Evolutionary conservation across 2,888 invertebrate species (phyloP).

Genomic region (Harpalus rufipes): DNA sequence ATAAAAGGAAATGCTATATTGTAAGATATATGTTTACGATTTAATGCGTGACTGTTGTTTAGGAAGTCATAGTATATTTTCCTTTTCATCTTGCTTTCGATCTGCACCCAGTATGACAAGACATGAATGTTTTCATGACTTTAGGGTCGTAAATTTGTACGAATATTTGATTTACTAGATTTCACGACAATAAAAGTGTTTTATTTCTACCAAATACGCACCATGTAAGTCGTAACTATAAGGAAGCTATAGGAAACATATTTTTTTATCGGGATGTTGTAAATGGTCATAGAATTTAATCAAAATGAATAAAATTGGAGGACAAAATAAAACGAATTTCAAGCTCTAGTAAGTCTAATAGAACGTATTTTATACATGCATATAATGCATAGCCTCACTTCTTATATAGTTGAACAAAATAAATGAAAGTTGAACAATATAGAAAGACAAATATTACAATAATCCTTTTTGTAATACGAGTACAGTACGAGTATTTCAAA

Average conservation of each 20-base stretch:
- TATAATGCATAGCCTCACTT: too few species aligned
- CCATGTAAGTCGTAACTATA: conserved; percentile 5
- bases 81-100: conserved; percentile 28
- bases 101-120: conserved; percentile 23
- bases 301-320: not conserved
- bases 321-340: too few species aligned
- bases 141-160: conserved; percentile 54
- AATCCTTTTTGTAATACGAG: too few species aligned
- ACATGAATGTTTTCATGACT: conserved; percentile 56
- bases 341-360: too few species aligned
- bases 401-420: too few species aligned
- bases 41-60: conserved; percentile 4
- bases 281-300: not conserved
- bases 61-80: conserved; percentile 13
- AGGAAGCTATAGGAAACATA: not conserved
- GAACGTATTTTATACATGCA: too few species aligned
- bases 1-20: not conserved
- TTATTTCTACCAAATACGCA: conserved; percentile 7
- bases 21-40: not conserved
- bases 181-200: conserved; percentile 51
- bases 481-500: too few species aligned
- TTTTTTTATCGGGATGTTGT: not conserved
- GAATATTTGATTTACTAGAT: conserved; percentile 57
- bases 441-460: too few species aligned
- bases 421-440: too few species aligned